Percentiles rank a stretch among this genome's conserved stretches.
phyloP scores from a whole-genome alignment of 2,113 vertebrate species.

The Peromyscus leucopus region DNA sequence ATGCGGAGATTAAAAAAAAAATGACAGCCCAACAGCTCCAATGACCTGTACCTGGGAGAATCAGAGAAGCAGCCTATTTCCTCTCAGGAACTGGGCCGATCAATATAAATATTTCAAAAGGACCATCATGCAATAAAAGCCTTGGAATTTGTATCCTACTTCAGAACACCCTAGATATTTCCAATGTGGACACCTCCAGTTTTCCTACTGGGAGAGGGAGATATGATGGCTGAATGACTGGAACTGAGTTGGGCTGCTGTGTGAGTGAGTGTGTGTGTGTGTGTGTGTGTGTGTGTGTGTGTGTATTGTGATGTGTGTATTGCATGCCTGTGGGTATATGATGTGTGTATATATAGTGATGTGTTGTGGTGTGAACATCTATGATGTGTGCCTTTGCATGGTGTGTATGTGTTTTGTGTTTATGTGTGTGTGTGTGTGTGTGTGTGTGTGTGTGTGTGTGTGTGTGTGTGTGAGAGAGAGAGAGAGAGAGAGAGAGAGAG shows the following conservation, averaged over 20 bases:
- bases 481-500: too few species aligned
- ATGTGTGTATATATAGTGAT: too few species aligned
- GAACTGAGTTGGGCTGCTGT: neutral
- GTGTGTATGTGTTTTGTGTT: neutral
- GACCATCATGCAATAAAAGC: constrained; percentile 47
- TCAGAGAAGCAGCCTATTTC: constrained; percentile 64
- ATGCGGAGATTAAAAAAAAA: constrained; percentile 67
- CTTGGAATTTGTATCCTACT: constrained; percentile 7
- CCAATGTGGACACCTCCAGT: neutral
- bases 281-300: neutral
- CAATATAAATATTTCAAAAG: constrained; percentile 75
- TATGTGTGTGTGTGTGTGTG: neutral
- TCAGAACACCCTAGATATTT: constrained; percentile 53
- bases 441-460: neutral
- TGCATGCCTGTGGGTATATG: too few species aligned
- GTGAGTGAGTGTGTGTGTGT: neutral
- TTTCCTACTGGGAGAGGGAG: neutral
- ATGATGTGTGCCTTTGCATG: neutral
- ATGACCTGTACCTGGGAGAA: constrained; percentile 58
- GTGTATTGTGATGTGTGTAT: too few species aligned
- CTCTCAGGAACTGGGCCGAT: constrained; percentile 28
- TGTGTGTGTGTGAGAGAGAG: too few species aligned
- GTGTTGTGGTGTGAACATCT: fast-evolving
- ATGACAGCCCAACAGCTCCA: constrained; percentile 59
- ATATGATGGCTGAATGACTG: neutral